Base-by-base conservation (phyloP, 2,113 vertebrate species). In the Oryzias curvinotus region DNA sequence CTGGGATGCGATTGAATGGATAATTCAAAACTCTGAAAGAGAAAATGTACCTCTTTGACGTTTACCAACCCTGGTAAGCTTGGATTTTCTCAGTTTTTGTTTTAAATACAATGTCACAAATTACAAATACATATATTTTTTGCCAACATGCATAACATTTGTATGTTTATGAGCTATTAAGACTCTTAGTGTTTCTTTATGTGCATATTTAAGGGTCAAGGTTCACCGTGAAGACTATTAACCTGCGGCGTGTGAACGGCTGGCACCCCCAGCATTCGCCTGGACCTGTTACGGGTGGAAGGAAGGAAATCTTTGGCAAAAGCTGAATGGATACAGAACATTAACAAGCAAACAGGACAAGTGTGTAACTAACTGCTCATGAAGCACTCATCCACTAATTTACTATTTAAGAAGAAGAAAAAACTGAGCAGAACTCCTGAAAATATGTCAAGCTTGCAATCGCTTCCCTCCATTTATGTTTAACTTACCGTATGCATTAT, bases 1-100 rank as follows among this genome's bases (percentile, higher is more conserved):
- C 68, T 99, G 97, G 96, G 96, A 97, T 86, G 97, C 97, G 77
- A 97, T 99, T 86, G 97, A 99, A 85, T 99, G 97, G 96, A 96
- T 98, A 89, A 98, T 98, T 90, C 93, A 99, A 80, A 96, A 98
- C 90, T 93, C 96, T 68, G 95, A 97, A 87, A 90, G 91, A 6
- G 91, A 95, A 79, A 91, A 92, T 60, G 81, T 89, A 76, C 87
- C 91, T 85, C 82, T 77, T 77, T 89, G 84, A 90, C 83, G 81
- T 90, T 75, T 88, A 86, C 83, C 93, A 84, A 82, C 80, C 61
- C 86, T 85, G 93, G 93, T 93, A 92, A 93, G 77, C 74, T 62
- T 46, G 84, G 13, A 73, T 80, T 62, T 75, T 71, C 77, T 80
- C 80, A 7, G 44, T 79, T 1, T 67, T 56, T 15, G 47, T 1